Evolutionary conservation across 2,797 vertebrate genomes (phyloP), one percentile per base, ranked within the genome.

Genomic region (Neoniphon sammara): DNA sequence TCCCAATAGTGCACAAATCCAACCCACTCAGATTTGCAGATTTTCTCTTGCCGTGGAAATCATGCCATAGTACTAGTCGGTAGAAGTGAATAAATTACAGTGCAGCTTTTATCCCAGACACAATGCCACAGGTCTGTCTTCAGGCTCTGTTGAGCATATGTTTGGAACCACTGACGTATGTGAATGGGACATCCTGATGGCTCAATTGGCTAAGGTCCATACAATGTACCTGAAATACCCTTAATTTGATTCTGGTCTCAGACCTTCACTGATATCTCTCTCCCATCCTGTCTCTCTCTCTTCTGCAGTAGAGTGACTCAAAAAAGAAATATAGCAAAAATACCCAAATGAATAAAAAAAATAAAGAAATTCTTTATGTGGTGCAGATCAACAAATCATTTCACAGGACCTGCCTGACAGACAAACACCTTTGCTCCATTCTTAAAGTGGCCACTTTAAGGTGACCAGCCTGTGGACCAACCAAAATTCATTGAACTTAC

Each of bases 41-140:
- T 78, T 65, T 77, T 53, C 57, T 56, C 73, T 77, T 74, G n/a
- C 74, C 63, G 62, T 11, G 27, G 5, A 31, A 31, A 25, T 15
- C 15, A 2, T 31, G 54, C 54, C 54, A 56, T 21, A 31, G 6
- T 15, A 25, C 9, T 25, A 21, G 52, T 5, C 3, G 10, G 46
- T 8, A 52, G 20, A 68, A 47, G 4, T 39, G 7, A 53, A 49
- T 64, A 18, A 69, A 59, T 56, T 39, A 65, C n/a, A 20, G 4
- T 39, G 10, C 66, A 64, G 57, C n/a, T 61, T 76, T 78, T n/a
- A 53, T 77, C 34, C 54, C 36, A 64, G 27, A 39, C 36, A 39
- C 11, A 7, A 53, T 58, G 36, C 17, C 36, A 52, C 55, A 39
- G 54, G 14, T 44, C 27, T 63, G 14, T 18, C 59, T 65, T 52